Base-by-base conservation (phyloP, 2,797 vertebrate species). In the Clangula hyemalis region DNA sequence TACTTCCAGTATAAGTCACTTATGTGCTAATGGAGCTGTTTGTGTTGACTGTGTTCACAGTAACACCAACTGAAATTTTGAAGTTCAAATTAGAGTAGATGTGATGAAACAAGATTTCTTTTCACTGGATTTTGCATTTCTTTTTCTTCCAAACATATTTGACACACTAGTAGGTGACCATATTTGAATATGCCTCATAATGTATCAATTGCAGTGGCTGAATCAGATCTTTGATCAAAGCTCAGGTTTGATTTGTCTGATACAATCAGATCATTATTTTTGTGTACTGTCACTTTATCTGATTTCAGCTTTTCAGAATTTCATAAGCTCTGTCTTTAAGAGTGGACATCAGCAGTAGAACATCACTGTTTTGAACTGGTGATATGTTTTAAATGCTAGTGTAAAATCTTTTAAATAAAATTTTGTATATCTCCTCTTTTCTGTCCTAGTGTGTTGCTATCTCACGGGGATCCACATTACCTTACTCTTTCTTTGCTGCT, bases 171-270 rank as follows among this genome's bases (percentile, higher is more conserved):
- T 34, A 60, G 19, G 20, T 43, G 69, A 4, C 16, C 5, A 80
- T 7, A 17, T 80, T 64, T 74, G 38, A 84, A 45, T 72, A 80
- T 51, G 57, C 51, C 32, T 36, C 82, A 15, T 47, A 69, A 77
- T 18, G 10, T 82, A 87, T 76, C 71, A 51, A 4, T 78, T 85
- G 38, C 34, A 74, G 27, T 57, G 39, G 2, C n/a, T 85, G 21
- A 93, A 85, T 85, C n/a, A 80, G 57, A 84, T 73, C n/a, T 94
- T 54, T 30, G 60, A 87, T 82, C 34, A 80, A 57, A 88, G 76
- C 38, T 94, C 45, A 56, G 49, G 76, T 91, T 83, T 79, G 41
- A 8, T 94, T 79, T 58, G n/a, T 51, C n/a, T 82, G 72, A 80
- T 68, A 78, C 32, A 86, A 83, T 93, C 73, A 91, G 24, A 11